Evolutionary conservation across 2,888 invertebrate species (phyloP), one percentile per base, ranked within the genome.

Genomic region (Barypeithes pellucidus): DNA sequence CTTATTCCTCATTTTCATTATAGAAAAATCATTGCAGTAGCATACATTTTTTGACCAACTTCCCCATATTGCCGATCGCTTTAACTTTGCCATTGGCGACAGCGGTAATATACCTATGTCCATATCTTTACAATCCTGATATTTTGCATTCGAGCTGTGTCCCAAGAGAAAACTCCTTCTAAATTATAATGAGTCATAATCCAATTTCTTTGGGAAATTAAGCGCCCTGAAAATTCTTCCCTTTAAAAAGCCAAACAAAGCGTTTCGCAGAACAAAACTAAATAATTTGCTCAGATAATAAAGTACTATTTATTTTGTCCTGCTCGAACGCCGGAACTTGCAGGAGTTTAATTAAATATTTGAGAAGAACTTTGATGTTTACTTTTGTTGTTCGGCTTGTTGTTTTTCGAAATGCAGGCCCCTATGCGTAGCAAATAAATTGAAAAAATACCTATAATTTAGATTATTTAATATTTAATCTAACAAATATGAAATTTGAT

Each of bases 261-360:
- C 66, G 24, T 33, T 33, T 63, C 60, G 61, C 52, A 45, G 72
- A 50, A 72, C 72, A 68, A 72, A 75, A 75, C 75, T 72, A 75
- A 75, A 75, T 72, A 75, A 75, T 75, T 72, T 69, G 65, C 66
- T 60, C 65, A 50, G 72, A 69, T 72, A 75, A 75, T 75, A 75
- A 72, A 66, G 66, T 57, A 65, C 33, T 72, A 66, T 75, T 72
- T 72, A 69, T 66, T 72, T 72, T 68, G 70, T 67, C 72, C 63
- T 60, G 60, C 41, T 54, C 36, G 33, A 47, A 18, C 62, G 61
- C 57, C 33, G 59, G 59, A 60, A 45, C 39, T 39, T 39, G 29
- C 41, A 57, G 60, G 60, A 67, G 61, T 72, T 61, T 72, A 72
- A 72, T 72, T 72, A 72, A 67, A 74, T 74, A 70, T 70, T 69